Base-by-base conservation (phyloP, 2,113 vertebrate genomes). In the Phycodurus eques region DNA sequence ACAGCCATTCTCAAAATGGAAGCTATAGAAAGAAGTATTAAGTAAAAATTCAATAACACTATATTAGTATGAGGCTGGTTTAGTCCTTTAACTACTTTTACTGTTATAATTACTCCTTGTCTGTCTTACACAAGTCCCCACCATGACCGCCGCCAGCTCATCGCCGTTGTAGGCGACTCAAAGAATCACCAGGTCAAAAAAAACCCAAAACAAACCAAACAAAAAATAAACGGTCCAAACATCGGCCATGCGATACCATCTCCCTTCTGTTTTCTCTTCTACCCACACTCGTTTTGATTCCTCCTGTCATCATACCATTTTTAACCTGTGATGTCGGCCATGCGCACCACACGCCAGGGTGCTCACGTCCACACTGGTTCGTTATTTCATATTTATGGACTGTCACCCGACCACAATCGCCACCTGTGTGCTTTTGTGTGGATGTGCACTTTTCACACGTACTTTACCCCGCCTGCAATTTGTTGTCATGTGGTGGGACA, bases 391-490 rank as follows among this genome's bases (percentile, higher is more conserved):
- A 39, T 39, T 74, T 27, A 59, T 70, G 43, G 62, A 66, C 63
- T 81, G 72, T 71, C 80, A 80, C 80, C 22, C 53, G 75, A 31
- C 71, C 81, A 77, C 75, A 74, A 71, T 63, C 77, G 33, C 70
- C 47, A 47, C 53, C 56, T 44, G 65, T 67, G 70, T 73, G 73
- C 73, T 44, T 80, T 53, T 87, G 68, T 85, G 80, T 84, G 39
- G 42, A 66, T 66, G 65, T 84, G 81, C 87, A 88, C 82, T 20
- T n/a, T 78, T 46, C 82, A 84, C 66, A 54, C 76, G 57, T 47
- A 67, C 82, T 31, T 39, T 49, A 76, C 76, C 71, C 59, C 63
- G 3, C 35, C 72, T 33, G 17, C 60, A 43, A 43, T 84, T 62
- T 75, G 70, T 60, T 75, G 66, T 44, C 70, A 78, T 62, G 57